Conservation (phyloP, 2,888 invertebrate species). For the Lycia hirtaria region DNA sequence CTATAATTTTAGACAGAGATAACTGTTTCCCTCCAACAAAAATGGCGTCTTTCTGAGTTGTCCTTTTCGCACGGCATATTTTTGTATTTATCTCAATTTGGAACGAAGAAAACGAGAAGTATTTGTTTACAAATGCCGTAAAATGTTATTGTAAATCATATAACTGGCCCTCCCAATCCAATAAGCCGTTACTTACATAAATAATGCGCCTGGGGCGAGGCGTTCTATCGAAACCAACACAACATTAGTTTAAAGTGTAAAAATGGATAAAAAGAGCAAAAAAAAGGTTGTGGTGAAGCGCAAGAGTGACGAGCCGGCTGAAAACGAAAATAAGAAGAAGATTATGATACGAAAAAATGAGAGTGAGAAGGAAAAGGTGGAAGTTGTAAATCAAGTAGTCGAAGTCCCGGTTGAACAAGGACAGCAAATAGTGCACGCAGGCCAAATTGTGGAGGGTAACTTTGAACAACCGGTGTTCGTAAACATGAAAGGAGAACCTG, state of each 20-base stretch:
- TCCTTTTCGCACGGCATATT: constrained; percentile 72
- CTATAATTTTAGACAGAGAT: constrained; percentile 37
- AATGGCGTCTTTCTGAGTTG: constrained; percentile 81
- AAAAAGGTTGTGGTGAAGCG: constrained; percentile 81
- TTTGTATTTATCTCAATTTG: constrained; percentile 51
- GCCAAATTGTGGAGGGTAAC: constrained; percentile 78
- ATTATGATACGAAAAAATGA: constrained; percentile 73
- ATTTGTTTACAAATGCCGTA: constrained; percentile 42
- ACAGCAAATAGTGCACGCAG: constrained; percentile 79
- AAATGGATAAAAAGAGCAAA: constrained; percentile 84
- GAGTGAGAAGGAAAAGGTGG: constrained; percentile 73
- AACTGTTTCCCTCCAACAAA: constrained; percentile 50
- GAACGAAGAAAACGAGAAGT: constrained; percentile 49
- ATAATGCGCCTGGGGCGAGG: constrained; percentile 69
- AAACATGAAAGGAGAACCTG: constrained; percentile 81
- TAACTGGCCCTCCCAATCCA: not conserved
- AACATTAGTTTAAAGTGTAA: constrained; percentile 51
- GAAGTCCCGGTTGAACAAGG: constrained; percentile 80
- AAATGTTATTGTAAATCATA: constrained; percentile 27
- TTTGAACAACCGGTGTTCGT: constrained; percentile 83
- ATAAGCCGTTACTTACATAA: constrained; percentile 9
- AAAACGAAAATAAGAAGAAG: constrained; percentile 73
- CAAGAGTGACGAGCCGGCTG: constrained; percentile 75
- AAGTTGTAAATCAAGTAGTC: constrained; percentile 75
- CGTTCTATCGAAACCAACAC: constrained; percentile 42